Evolutionary conservation across 1,140 invertebrate genomes (phyloP).

Genomic region (Belonocnema kinseyi): DNA sequence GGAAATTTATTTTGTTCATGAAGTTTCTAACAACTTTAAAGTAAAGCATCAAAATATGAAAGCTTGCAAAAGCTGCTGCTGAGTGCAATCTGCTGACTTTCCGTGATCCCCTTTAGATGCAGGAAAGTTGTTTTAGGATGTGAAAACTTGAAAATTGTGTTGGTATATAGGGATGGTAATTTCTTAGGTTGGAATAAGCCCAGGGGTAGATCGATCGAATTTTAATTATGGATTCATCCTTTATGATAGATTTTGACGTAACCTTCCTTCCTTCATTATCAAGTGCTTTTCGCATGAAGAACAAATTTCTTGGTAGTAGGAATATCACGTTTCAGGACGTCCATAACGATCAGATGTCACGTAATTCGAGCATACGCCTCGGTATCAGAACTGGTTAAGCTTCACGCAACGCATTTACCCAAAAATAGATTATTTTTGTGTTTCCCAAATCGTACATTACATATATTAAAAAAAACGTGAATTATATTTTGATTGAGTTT

Average conservation of each 20-base stretch:
- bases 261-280: not conserved
- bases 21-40: too few relatives aligned
- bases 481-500: not conserved
- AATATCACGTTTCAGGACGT: conserved; percentile 9
- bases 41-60: too few relatives aligned
- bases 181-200: not conserved
- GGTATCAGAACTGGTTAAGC: conserved; percentile 4
- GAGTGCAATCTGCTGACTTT: not conserved
- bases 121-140: conserved; percentile 17
- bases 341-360: conserved; percentile 19
- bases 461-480: not conserved
- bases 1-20: too few relatives aligned
- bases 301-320: conserved; percentile 5
- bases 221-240: not conserved
- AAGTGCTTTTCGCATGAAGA: conserved; percentile 3
- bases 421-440: not conserved
- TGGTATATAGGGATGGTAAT: not conserved
- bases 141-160: not conserved
- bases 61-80: too few relatives aligned
- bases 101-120: not conserved
- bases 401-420: conserved; percentile 13
- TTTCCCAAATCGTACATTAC: not conserved
- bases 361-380: conserved; percentile 11
- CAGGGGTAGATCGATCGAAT: not conserved
- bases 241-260: not conserved